phyloP scores from a whole-genome alignment of 2,888 invertebrate species.

The Drosophila meridionalis region DNA sequence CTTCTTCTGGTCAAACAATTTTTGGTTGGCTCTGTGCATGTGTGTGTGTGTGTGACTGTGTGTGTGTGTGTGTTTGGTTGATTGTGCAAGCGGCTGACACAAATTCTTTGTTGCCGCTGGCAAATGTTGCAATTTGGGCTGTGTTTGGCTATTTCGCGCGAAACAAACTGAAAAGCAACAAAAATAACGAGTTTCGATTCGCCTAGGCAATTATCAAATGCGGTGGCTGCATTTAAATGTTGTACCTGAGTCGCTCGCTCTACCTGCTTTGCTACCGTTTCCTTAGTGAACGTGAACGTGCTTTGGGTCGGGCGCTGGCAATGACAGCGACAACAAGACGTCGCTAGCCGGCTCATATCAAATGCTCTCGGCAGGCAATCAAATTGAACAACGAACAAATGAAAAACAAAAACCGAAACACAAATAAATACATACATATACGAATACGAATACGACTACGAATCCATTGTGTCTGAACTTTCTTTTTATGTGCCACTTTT shows the following conservation, averaged over 20 bases:
- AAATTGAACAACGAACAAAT: conserved; percentile 30
- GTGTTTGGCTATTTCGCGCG: conserved; percentile 25
- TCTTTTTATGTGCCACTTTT: conserved; percentile 75
- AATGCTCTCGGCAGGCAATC: conserved; percentile 32
- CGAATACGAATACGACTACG: conserved; percentile 37
- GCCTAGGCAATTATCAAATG: conserved; percentile 50
- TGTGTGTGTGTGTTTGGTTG: conserved; percentile 20
- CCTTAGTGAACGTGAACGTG: conserved; percentile 54
- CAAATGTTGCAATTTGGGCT: conserved; percentile 54
- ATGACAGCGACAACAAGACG: conserved; percentile 13
- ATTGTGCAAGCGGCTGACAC: conserved; percentile 71
- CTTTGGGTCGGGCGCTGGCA: conserved; percentile 17
- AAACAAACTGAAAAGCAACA: conserved; percentile 25
- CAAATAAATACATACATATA: conserved; percentile 10
- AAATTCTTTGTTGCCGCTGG: conserved; percentile 67
- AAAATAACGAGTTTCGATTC: conserved; percentile 46
- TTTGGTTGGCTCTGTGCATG: conserved; percentile 29
- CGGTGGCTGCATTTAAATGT: conserved; percentile 44
- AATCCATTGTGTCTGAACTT: conserved; percentile 56
- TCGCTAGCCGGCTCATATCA: conserved; percentile 37
- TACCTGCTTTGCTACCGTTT: conserved; percentile 39
- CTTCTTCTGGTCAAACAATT: conserved; percentile 44
- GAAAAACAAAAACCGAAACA: conserved; percentile 32
- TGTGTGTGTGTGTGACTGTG: not conserved
- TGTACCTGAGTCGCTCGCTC: conserved; percentile 15